A percentile compares a stretch with the other conserved stretches of the same genome.
These are phyloP conservation scores for Porphyrio hochstetteri DNA, from an alignment of 2,113 vertebrate species.

Conservation along the genomic window DNA sequence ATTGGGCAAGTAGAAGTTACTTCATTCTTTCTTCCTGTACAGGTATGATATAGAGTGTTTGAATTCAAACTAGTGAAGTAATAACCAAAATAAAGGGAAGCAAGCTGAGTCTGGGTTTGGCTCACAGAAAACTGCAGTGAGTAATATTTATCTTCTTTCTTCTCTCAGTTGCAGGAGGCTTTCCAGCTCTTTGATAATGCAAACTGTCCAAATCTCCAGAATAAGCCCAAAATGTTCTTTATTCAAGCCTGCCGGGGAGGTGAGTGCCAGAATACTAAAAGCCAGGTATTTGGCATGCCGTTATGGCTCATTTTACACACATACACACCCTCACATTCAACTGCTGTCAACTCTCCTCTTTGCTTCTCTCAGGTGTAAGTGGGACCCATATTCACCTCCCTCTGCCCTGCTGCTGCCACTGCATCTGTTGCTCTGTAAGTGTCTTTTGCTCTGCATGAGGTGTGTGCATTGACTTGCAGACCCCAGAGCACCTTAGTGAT, in stretches of 20 bases:
- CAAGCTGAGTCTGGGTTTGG: neutral
- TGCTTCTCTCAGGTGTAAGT: slow-evolving; percentile 80
- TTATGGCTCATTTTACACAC: slow-evolving; percentile 33
- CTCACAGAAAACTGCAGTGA: neutral
- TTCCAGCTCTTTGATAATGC: slow-evolving; percentile 92
- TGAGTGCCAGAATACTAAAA: slow-evolving; percentile 63
- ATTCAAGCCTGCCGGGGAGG: slow-evolving; percentile 98
- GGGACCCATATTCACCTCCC: slow-evolving; percentile 78
- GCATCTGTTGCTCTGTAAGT: slow-evolving; percentile 84
- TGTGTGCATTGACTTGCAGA: slow-evolving; percentile 70
- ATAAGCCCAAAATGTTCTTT: slow-evolving; percentile 99
- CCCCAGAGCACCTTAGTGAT: slow-evolving; percentile 20
- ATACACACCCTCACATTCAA: slow-evolving; percentile 51
- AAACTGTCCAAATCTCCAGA: slow-evolving; percentile 91
- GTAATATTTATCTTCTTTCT: neutral
- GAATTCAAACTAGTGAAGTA: neutral
- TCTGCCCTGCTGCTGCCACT: slow-evolving; percentile 82
- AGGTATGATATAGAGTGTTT: neutral
- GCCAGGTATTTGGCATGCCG: neutral
- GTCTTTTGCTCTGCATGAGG: slow-evolving; percentile 76
- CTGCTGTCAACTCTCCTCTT: slow-evolving; percentile 79
- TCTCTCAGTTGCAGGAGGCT: slow-evolving; percentile 87
- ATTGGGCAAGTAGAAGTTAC: neutral
- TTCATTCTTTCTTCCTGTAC: neutral
- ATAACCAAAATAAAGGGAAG: neutral